A percentile compares a stretch with the other conserved stretches of the same genome.
phyloP scores from a whole-genome alignment of 2,888 invertebrate genomes.

The Xestia xanthographa region DNA sequence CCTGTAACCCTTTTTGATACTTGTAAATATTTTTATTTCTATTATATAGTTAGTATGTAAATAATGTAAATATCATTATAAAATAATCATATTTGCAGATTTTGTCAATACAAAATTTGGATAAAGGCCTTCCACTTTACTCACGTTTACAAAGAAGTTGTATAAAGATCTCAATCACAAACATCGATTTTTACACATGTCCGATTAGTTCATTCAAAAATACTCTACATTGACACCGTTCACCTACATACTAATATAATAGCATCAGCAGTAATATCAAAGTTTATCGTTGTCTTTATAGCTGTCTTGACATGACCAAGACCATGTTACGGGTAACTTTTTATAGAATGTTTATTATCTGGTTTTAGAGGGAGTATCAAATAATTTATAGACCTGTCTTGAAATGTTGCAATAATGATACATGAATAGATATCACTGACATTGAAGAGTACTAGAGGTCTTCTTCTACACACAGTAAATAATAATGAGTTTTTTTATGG shows the following conservation, averaged over 20 bases:
- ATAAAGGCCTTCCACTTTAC: too few relatives aligned
- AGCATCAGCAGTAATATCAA: slow-evolving; percentile 14
- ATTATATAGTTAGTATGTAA: too few relatives aligned
- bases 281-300: slow-evolving; percentile 38
- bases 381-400: slow-evolving; percentile 34
- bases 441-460: too few relatives aligned
- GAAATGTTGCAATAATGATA: slow-evolving; percentile 10
- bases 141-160: too few relatives aligned
- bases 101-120: too few relatives aligned
- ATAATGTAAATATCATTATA: too few relatives aligned
- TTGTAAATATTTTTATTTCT: too few relatives aligned
- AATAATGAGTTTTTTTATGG: neutral
- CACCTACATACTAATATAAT: slow-evolving; percentile 7
- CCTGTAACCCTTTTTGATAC: too few relatives aligned
- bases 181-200: neutral
- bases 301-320: slow-evolving; percentile 21
- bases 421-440: neutral
- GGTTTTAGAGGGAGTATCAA: slow-evolving; percentile 49
- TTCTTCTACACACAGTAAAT: neutral
- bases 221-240: neutral
- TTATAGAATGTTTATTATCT: slow-evolving; percentile 47
- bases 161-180: too few relatives aligned
- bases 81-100: too few relatives aligned
- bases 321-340: slow-evolving; percentile 45
- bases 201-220: neutral